Base-by-base conservation (phyloP, 2,113 vertebrate species). In the Archocentrus centrarchus region DNA sequence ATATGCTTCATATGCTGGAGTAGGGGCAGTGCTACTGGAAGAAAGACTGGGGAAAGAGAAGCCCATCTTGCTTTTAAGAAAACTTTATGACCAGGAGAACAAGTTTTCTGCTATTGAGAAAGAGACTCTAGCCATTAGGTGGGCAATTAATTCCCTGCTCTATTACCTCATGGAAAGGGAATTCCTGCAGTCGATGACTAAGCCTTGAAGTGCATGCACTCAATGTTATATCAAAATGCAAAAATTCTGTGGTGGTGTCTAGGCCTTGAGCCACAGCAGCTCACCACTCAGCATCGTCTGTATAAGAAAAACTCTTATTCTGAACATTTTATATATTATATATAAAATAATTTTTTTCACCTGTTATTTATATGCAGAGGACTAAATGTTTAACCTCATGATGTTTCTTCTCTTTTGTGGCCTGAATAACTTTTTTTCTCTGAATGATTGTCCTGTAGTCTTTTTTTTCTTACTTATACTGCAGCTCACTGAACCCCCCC, bases 401-500 rank as follows among this genome's bases (percentile, higher is more conserved):
- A 30, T 30, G 39, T 68, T 68, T 4, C 14, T 47, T 68, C 7
- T 68, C 27, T 68, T 47, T 68, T 47, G 63, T 44, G 39, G 39
- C 27, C 39, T 66, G 22, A 68, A 68, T 68, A 30, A 68, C 27
- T 24, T 0, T 18, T 30, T 41, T 68, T 68, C 22, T 50, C 47
- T 50, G 41, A 50, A 30, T 58, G 70, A 18, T 35, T 66, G 58
- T 60, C 80, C 70, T 59, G 59, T 84, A 81, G 57, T 50, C 24
- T 77, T 70, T 59, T 60, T 32, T 41, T 90, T 59, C 59, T 39
- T 11, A 27, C 64, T 79, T 35, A 47, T 59, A n/a, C 57, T 7
- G 5, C 70, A 80, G 35, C 64, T 86, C 77, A 27, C 64, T 84
- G 84, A 89, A 59, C 79, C 60, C 44, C 35, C 82, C 41, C 78